Conservation (phyloP, 2,797 vertebrate genomes). For the Neopelma chrysocephalum region DNA sequence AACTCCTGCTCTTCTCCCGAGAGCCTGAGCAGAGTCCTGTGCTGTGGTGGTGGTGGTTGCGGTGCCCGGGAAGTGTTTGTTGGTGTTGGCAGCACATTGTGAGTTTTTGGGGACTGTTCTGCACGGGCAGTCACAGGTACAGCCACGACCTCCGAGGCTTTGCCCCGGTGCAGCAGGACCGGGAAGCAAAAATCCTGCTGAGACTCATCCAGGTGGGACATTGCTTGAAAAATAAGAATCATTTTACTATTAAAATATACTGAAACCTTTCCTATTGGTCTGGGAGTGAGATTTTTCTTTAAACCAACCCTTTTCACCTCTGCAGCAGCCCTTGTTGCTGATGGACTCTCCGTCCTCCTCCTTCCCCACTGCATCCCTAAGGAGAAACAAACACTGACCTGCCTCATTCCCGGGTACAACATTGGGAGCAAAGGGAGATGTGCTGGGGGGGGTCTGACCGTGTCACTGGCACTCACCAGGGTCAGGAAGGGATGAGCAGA, state of each 20-base stretch:
- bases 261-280: not conserved
- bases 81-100: not conserved
- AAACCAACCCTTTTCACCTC: not conserved
- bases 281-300: constrained; percentile 31
- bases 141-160: not conserved
- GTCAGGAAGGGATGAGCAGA: not conserved
- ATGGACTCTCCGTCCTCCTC: not conserved
- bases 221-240: not conserved
- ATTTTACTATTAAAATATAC: constrained; percentile 20
- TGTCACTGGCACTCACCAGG: not conserved
- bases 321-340: not conserved
- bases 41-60: not conserved
- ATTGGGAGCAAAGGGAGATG: accelerated
- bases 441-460: not conserved
- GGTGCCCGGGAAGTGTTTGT: not conserved
- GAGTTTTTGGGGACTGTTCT: not conserved
- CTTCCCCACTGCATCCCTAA: not conserved
- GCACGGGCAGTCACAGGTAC: not conserved
- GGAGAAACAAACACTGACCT: accelerated
- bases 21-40: not conserved
- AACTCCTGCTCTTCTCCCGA: not conserved
- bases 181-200: not conserved
- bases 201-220: constrained; percentile 9
- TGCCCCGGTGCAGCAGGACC: not conserved
- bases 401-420: accelerated